Base-by-base conservation (phyloP, 2,113 vertebrate genomes). In the Limanda limanda region DNA sequence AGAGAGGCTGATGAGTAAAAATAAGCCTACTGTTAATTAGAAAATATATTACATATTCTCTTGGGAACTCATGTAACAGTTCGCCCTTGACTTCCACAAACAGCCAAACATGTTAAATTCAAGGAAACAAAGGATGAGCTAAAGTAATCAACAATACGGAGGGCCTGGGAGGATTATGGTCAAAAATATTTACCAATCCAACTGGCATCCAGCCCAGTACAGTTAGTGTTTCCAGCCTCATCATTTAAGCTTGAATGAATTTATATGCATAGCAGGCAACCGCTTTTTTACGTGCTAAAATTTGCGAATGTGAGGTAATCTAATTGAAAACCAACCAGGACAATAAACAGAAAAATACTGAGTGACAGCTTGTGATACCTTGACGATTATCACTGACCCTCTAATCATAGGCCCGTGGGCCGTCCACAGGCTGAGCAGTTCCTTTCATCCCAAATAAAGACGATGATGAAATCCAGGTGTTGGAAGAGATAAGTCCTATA, bases 391-490 rank as follows among this genome's bases (percentile, higher is more conserved):
- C 63, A 55, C 24, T 80, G 66, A 68, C 72, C 68, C 71, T 79
- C 23, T 71, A 73, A 86, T 79, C 65, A 85, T 55, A 71, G 59
- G 58, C 55, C 68, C 20, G 62, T 67, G n/a, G 40, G 55, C 74
- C 3, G 4, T 68, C 60, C 24, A 42, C 14, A 20, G 77, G 75
- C 45, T 69, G 60, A 74, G 77, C 52, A 62, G 67, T 77, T 79
- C 59, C 74, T 74, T 74, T 56, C 71, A 68, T 35, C 67, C 71
- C 14, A 64, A 80, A 74, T 20, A 71, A 61, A 81, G 68, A 84
- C 40, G 59, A 71, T 84, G 78, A 90, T 87, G 89, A 76, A 60
- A 72, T 77, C 81, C 90, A 86, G 71, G 74, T 91, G 88, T 68
- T 40, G 62, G 27, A 76, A 79, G 64, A 83, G 84, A 88, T 86